Evolutionary conservation across 2,113 vertebrate genomes (phyloP), one percentile per base, ranked within the genome.

Genomic region (Laterallus jamaicensis): DNA sequence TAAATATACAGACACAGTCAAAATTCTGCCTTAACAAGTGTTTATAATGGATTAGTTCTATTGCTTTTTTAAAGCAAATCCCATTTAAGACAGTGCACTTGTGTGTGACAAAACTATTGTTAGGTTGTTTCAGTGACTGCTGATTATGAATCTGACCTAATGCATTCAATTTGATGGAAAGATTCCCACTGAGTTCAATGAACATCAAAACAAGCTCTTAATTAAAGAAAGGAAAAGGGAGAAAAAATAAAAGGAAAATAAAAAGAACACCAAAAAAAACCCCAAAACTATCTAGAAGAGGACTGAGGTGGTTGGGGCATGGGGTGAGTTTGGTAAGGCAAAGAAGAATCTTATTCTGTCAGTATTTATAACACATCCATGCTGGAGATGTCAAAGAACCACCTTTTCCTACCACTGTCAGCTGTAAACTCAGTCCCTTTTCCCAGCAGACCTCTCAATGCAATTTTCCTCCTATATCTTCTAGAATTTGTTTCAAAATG

Each of bases 21-120:
- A 90, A 95, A 79, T 40, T 87, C 66, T 37, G 42, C 52, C 81
- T 47, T 88, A 93, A 95, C 75, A 86, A 94, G 82, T 93, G 92
- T 92, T 90, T 13, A 82, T 80, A 96, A 93, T 95, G 88, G 90
- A 97, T 96, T 96, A 39, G 82, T 92, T 94, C 88, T 93, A 80
- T 90, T 40, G 67, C 71, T 81, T 96, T 96, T 95, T 90, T 77
- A 50, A 91, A 93, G 75, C 64, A 96, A 94, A 97, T 92, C 92
- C 76, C 47, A 90, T 96, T 93, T 93, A 86, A 94, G 92, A 86
- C 77, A 89, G 71, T 42, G 60, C 62, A 42, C 25, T 59, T 88
- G 71, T 4, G 63, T 95, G 90, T 92, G 85, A 95, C 71, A 88
- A 95, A 94, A 82, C 87, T 56, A 92, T 92, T 95, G 91, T 92